Base-by-base conservation (phyloP, 2,113 vertebrate species). In the Trematocara zebra region DNA sequence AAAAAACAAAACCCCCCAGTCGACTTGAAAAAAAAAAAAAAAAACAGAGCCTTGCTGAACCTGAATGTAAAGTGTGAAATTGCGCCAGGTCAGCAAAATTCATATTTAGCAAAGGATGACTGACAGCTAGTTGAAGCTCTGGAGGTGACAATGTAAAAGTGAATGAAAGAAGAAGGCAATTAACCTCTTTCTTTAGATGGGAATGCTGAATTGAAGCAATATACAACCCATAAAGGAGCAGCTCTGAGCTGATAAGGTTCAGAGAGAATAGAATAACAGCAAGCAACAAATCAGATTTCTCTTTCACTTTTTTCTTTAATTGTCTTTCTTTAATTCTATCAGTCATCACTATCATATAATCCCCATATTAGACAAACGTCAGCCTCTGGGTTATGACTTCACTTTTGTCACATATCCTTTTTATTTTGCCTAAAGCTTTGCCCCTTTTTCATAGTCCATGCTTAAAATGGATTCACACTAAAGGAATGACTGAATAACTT, bases 91-190 rank as follows among this genome's bases (percentile, higher is more conserved):
- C 78, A 59, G 26, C 20, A 40, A 33, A 76, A 85, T 78, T 84
- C 5, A 52, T 49, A 23, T 67, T 76, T 79, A 33, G 10, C 37
- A 37, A 85, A 61, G 26, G 4, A 61, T 78, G 83, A 82, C 11
- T 80, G 86, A 78, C 81, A 81, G 61, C 23, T 52, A 47, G 26
- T 78, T 67, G 57, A 15, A 78, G 74, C 59, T 81, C 12, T 79
- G 74, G 47, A 51, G 64, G 15, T 47, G 40, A 31, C 4, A 0
- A 69, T 23, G 51, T 12, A 26, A 42, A 4, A 28, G 11, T 56
- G 12, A 78, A 64, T 14, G 23, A 12, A 56, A 54, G 42, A 49
- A 6, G 37, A 14, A 10, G 31, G 35, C 8, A 18, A 64, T 67
- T 85, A 85, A 81, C 51, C 80, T 26, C 14, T 44, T 78, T 59